Evolutionary conservation across 92 coral and sea anemone species (phyloP).

Genomic region (Siderastrea siderea): DNA sequence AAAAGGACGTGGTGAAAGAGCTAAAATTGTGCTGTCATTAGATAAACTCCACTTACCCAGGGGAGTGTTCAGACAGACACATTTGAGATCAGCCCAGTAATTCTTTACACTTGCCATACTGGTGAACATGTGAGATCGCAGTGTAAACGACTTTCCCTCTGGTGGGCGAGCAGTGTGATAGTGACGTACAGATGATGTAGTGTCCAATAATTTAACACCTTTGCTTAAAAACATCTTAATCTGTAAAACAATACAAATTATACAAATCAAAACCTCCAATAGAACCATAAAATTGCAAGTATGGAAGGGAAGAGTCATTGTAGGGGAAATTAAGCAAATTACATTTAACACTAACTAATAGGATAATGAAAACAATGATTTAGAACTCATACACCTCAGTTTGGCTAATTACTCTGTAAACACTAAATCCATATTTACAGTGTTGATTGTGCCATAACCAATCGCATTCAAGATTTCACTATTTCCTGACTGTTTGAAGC

Average conservation of each 20-base stretch:
- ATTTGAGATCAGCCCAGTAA: constrained; percentile 86
- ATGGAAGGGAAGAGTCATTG: too few relatives aligned
- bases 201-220: constrained; percentile 78
- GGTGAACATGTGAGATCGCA: constrained; percentile 67
- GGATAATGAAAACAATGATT: too few relatives aligned
- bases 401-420: too few relatives aligned
- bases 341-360: too few relatives aligned
- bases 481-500: too few relatives aligned
- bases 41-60: constrained; percentile 59
- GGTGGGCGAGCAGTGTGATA: constrained; percentile 48
- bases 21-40: too few relatives aligned
- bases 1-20: too few relatives aligned
- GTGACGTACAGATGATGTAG: constrained; percentile 62
- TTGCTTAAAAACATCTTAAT: constrained; percentile 69
- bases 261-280: background rate
- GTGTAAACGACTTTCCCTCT: constrained; percentile 52
- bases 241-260: constrained; percentile 37
- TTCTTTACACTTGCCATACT: constrained; percentile 68
- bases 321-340: too few relatives aligned
- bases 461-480: too few relatives aligned
- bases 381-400: too few relatives aligned
- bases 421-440: too few relatives aligned
- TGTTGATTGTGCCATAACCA: too few relatives aligned
- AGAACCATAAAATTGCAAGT: background rate
- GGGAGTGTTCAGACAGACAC: constrained; percentile 84